Conservation (phyloP, 2,797 vertebrate genomes). For the Ispidina picta region DNA sequence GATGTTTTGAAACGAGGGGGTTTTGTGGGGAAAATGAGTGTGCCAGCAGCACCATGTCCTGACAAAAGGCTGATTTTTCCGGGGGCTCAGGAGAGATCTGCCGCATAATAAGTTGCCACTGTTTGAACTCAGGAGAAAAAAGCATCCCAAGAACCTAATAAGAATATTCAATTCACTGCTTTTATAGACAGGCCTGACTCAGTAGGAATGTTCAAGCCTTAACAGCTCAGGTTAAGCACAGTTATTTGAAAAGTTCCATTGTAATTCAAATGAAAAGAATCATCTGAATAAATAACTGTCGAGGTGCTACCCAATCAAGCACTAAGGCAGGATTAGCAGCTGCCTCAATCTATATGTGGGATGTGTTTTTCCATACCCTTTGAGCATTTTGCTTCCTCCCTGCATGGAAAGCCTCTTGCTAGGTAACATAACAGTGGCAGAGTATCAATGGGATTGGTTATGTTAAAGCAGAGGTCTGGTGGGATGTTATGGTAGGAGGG, state of each 20-base stretch:
- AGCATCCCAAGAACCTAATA: conserved; percentile 17
- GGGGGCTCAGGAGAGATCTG: neutral
- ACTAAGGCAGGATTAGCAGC: too few species aligned
- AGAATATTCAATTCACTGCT: conserved; percentile 26
- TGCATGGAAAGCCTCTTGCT: too few species aligned
- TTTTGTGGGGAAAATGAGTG: conserved; percentile 9
- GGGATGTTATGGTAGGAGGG: too few species aligned
- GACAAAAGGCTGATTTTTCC: conserved; percentile 15
- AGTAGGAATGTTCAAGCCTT: neutral
- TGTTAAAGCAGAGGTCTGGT: too few species aligned
- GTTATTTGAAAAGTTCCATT: neutral
- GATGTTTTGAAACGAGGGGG: neutral
- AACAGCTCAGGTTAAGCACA: neutral
- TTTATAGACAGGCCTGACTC: neutral
- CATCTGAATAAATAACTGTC: too few species aligned
- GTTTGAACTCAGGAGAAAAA: conserved; percentile 38
- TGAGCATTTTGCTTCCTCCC: too few species aligned
- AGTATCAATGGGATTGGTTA: too few species aligned
- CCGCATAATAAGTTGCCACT: neutral
- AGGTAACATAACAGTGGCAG: too few species aligned
- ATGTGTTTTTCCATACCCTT: too few species aligned
- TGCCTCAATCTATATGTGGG: too few species aligned
- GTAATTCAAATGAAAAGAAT: too few species aligned
- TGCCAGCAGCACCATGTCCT: neutral
- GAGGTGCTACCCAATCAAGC: too few species aligned